Base-by-base conservation (phyloP, 2,797 vertebrate genomes). In the Pseudochaenichthys georgianus region DNA sequence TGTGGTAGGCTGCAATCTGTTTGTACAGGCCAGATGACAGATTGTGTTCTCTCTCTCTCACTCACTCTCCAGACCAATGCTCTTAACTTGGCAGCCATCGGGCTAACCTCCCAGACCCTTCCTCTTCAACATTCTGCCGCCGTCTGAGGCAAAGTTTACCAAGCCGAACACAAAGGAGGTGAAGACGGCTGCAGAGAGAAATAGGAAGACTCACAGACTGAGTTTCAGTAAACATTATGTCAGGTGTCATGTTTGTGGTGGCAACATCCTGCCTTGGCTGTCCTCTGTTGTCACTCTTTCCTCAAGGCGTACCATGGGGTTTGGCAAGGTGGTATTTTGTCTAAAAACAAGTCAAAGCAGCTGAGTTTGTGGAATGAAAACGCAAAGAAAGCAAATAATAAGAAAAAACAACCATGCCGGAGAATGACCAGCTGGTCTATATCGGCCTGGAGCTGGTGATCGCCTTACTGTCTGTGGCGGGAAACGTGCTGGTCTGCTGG, bases 401-500 rank as follows among this genome's bases (percentile, higher is more conserved):
- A 74, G 73, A 64, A 77, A 82, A 45, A 63, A 68, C 61, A 83
- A 95, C 93, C 94, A 97, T 97, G 96, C 89, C 92, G 94, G 86
- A 69, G 77, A 80, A 73, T 85, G 85, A 85, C 77, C 92, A 95
- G 42, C 50, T 95, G 83, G 86, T 94, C 85, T 99, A 99, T 77
- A 96, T 98, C 71, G 72, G 87, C 71, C 93, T 99, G 93, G 98
- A 99, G 87, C 92, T 99, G 91, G 89, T 96, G 90, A 98, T 99
- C 0, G 97, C 98, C 0, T 90, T 94, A 70, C 87, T 99, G 94
- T 95, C 98, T 41, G 92, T 99, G 82, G 86, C 95, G 76, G 98
- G 98, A 13, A 99, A 99, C 28, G 84, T 97, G 78, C 93, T 99
- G 83, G 98, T 99, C 78, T 98, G 97, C 93, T 99, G 98, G 97